Conservation (phyloP, 2,113 vertebrate species). For the Petrocephalus zakoni region DNA sequence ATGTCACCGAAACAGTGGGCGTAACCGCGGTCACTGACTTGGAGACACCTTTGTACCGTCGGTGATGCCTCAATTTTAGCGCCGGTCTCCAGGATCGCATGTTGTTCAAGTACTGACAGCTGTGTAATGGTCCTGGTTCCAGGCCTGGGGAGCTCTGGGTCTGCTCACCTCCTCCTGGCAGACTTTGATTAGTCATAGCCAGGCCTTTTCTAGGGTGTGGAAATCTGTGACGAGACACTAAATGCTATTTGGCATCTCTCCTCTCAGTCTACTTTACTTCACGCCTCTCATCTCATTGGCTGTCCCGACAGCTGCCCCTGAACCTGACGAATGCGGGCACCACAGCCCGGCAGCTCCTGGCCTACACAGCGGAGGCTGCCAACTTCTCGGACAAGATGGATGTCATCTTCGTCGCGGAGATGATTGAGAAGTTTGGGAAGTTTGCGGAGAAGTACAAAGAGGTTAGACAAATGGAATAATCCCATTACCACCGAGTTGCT, state of each 20-base stretch:
- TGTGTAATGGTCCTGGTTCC: neutral
- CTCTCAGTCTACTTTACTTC: neutral
- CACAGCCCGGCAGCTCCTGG: conserved; percentile 79
- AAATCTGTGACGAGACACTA: neutral
- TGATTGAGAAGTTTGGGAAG: conserved; percentile 94
- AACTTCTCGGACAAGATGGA: conserved; percentile 99
- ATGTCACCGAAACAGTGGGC: neutral
- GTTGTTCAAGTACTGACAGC: neutral
- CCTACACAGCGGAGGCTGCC: conserved; percentile 84
- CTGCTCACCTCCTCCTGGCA: neutral
- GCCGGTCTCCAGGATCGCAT: neutral
- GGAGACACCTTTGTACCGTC: neutral
- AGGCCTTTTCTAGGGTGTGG: neutral
- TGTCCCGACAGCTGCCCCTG: conserved; percentile 76
- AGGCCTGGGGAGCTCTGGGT: neutral
- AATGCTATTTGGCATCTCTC: neutral
- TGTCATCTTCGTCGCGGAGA: conserved; percentile 94
- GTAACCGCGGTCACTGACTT: neutral
- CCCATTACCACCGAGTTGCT: neutral
- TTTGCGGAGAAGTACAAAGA: conserved; percentile 96
- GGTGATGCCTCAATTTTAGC: too few relatives aligned
- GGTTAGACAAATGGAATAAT: conserved; percentile 53
- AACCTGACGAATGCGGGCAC: conserved; percentile 88
- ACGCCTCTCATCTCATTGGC: neutral
- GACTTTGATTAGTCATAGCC: neutral